Evolutionary conservation across 2,113 vertebrate species (phyloP), one percentile per base, ranked within the genome.

Genomic region (Podocnemis expansa): DNA sequence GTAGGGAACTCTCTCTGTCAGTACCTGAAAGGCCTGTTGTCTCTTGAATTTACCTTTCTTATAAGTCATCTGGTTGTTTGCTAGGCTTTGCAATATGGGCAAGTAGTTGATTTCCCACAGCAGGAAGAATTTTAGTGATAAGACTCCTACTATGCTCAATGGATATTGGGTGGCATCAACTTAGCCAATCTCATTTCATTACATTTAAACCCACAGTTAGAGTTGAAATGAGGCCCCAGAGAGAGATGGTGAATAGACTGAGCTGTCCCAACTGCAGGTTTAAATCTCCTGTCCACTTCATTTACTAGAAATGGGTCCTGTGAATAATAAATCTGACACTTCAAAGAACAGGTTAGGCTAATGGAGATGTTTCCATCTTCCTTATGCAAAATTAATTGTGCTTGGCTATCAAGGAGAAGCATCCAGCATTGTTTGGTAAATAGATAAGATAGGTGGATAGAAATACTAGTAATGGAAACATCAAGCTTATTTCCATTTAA

Each of bases 251-350:
- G 24, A 52, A 47, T 51, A 38, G 17, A 3, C 5, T 1, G 79
- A 84, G 49, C 83, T 2, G 0, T 81, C 1, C n/a, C 0, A 75
- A 43, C 12, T 38, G 41, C 41, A 43, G 22, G 38, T 43, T 75
- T 43, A 41, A 75, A 25, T 75, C 11, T 7, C 45, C 22, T 78
- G 63, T 84, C 80, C 80, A 93, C 78, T 86, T 84, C 0, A 0
- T 5, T 54, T 83, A 47, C 80, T n/a, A 76, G 76, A 82, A 83
- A 47, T 52, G 93, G 82, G 88, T 92, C 82, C 60, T 89, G 81
- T 89, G 80, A 78, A 8, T 86, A 84, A 83, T 34, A 75, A 75
- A 21, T 85, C 87, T 86, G 91, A 43, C 38, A 81, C 78, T 87
- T 49, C 56, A 78, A 49, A 93, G 93, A 73, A 4, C 41, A 75